Evolutionary conservation across 2,113 vertebrate species (phyloP).

Genomic region (Micromys minutus): DNA sequence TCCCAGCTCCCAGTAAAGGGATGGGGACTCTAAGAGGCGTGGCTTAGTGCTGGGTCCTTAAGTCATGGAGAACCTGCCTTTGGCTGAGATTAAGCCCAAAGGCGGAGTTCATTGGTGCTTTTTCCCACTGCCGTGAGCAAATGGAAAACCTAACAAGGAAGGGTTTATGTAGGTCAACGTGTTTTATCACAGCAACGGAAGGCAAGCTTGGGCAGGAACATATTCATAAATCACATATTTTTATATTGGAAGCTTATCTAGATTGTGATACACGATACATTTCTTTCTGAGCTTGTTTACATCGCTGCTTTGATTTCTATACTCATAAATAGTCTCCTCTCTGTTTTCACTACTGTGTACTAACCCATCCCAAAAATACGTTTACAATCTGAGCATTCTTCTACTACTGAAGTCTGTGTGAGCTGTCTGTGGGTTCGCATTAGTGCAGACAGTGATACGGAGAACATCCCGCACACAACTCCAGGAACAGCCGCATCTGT

Average conservation of each 20-base stretch:
- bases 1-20: not conserved
- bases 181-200: not conserved
- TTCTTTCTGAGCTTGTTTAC: not conserved
- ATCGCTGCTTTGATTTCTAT: not conserved
- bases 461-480: not conserved
- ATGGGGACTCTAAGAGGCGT: not conserved
- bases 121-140: not conserved
- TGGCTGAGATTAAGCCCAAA: not conserved
- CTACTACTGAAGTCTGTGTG: not conserved
- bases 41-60: not conserved
- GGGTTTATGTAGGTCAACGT: not conserved
- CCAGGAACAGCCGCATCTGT: not conserved
- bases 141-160: not conserved
- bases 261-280: not conserved
- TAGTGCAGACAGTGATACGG: not conserved
- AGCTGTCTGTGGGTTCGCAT: not conserved
- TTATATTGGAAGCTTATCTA: not conserved
- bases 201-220: not conserved
- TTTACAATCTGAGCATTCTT: not conserved
- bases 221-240: not conserved
- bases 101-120: not conserved
- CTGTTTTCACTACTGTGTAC: not conserved
- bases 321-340: not conserved
- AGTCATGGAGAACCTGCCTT: not conserved
- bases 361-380: not conserved